phyloP scores from a whole-genome alignment of 2,113 vertebrate genomes.

The Ploceus nigricollis region DNA sequence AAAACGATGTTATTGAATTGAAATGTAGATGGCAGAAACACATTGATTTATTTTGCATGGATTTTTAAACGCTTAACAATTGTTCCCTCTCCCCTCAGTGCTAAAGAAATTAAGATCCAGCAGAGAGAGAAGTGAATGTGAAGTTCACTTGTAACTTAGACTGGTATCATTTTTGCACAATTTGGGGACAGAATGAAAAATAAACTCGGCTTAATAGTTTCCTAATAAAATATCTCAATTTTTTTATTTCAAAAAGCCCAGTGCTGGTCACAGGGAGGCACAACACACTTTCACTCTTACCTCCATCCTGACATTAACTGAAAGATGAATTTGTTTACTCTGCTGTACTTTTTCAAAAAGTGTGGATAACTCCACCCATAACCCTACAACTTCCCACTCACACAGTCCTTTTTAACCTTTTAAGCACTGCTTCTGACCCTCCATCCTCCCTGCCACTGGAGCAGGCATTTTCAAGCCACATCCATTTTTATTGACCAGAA shows the following conservation, averaged over 20 bases:
- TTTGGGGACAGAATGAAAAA: neutral
- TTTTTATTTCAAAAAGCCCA: neutral
- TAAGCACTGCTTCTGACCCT: constrained; percentile 40
- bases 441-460: neutral
- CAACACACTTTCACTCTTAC: neutral
- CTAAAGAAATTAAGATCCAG: constrained; percentile 37
- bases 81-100: neutral
- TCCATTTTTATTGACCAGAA: constrained; percentile 17
- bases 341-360: constrained; percentile 35
- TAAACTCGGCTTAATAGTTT: neutral
- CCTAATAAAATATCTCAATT: neutral
- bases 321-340: constrained; percentile 55
- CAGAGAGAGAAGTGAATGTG: neutral
- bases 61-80: constrained; percentile 35
- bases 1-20: constrained; percentile 62
- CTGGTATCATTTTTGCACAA: neutral
- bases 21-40: constrained; percentile 61
- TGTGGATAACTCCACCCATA: constrained; percentile 61
- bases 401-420: constrained; percentile 63
- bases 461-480: neutral
- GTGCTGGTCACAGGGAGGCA: neutral
- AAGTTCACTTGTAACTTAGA: neutral
- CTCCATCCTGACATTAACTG: constrained; percentile 16
- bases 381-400: constrained; percentile 37
- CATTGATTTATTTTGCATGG: constrained; percentile 62